Percentiles rank a stretch among this genome's conserved stretches.
Evolutionary conservation across 2,888 invertebrate genomes (phyloP).

Genomic region (Limnephilus auricula): DNA sequence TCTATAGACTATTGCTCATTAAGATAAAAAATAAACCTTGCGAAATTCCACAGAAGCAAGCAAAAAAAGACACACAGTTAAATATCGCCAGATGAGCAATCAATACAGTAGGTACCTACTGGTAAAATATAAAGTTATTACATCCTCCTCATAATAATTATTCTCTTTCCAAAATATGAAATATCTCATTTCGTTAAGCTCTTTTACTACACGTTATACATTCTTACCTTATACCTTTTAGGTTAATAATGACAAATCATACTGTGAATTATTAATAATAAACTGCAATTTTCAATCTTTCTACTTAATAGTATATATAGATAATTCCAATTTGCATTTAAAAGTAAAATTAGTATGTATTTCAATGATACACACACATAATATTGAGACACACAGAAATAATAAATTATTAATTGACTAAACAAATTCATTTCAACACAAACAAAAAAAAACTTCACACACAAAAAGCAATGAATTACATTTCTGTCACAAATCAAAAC

Average conservation of each 20-base stretch:
- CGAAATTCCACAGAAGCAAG: neutral
- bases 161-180: slow-evolving; percentile 23
- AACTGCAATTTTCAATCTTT: neutral
- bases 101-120: neutral
- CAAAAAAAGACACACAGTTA: neutral
- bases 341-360: neutral
- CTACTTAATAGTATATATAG: neutral
- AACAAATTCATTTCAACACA: neutral
- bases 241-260: slow-evolving; percentile 18
- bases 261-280: neutral
- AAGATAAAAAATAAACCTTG: neutral
- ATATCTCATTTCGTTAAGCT: slow-evolving; percentile 40
- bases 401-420: neutral
- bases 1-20: neutral
- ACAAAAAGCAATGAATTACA: neutral
- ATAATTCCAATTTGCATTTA: neutral
- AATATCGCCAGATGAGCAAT: neutral
- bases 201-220: slow-evolving; percentile 29
- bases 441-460: neutral
- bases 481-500: neutral
- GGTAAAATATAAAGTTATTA: neutral
- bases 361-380: neutral
- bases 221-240: slow-evolving; percentile 16
- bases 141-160: neutral
- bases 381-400: neutral